Percentiles rank a stretch among this genome's conserved stretches.
Evolutionary conservation across 2,113 vertebrate species (phyloP).

Genomic region (Prionailurus viverrinus): DNA sequence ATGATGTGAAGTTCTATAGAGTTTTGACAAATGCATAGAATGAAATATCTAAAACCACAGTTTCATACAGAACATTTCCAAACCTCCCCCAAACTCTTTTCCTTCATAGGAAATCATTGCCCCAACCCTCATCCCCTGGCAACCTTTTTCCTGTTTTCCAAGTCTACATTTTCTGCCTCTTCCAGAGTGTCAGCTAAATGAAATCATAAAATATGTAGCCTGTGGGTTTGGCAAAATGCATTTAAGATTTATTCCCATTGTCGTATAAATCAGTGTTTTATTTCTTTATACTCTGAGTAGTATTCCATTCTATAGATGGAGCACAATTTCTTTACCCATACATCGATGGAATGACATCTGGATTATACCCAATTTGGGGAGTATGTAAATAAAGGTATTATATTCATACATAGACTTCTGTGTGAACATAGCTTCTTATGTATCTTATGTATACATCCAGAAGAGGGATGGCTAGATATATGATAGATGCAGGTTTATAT

Average conservation of each 20-base stretch:
- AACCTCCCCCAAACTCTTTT: neutral
- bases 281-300: neutral
- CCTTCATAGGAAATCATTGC: neutral
- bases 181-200: neutral
- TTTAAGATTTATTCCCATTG: neutral
- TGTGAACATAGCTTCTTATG: neutral
- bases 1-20: neutral
- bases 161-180: neutral
- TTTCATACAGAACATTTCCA: neutral
- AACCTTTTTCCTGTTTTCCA: neutral
- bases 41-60: neutral
- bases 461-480: neutral
- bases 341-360: neutral
- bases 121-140: accelerated
- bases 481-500: neutral
- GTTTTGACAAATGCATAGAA: neutral
- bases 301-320: neutral
- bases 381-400: neutral
- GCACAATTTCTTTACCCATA: neutral
- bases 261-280: neutral
- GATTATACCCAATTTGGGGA: neutral
- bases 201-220: neutral
- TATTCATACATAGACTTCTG: neutral
- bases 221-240: neutral
- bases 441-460: neutral